Conservation (phyloP, 2,888 invertebrate species). For the Noctua janthe region DNA sequence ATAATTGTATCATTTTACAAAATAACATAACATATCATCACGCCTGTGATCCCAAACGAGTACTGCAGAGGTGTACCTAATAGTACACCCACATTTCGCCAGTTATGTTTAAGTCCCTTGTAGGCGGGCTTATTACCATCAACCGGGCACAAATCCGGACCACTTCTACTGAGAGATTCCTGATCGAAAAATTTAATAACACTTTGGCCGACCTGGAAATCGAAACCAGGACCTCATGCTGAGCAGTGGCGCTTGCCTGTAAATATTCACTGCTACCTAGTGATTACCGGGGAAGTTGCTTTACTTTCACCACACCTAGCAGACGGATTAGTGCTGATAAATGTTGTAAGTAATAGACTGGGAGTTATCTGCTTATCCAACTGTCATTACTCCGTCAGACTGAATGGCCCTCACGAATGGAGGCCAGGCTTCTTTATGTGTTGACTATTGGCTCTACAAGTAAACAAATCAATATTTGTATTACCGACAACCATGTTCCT, state of each 20-base stretch:
- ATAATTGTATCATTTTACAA: neutral
- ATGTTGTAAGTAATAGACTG: neutral
- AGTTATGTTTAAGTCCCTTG: neutral
- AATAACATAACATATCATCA: neutral
- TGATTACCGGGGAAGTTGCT: neutral
- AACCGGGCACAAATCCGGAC: neutral
- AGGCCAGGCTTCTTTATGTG: neutral
- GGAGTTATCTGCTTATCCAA: constrained; percentile 1
- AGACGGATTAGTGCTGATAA: too few species aligned
- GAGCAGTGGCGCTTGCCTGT: too few species aligned
- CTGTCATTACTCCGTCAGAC: neutral
- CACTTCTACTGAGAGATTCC: neutral
- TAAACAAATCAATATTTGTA: neutral
- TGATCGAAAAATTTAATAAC: neutral
- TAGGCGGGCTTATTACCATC: neutral
- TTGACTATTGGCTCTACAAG: neutral
- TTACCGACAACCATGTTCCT: neutral
- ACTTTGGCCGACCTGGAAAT: neutral
- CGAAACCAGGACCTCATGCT: neutral
- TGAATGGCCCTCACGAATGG: neutral
- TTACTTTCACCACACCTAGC: neutral
- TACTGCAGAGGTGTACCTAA: neutral
- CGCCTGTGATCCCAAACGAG: neutral
- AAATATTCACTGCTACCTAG: neutral
- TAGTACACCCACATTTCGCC: neutral